Evolutionary conservation across 2,797 vertebrate genomes (phyloP), one percentile per base, ranked within the genome.

Genomic region (Sciurus vulgaris): DNA sequence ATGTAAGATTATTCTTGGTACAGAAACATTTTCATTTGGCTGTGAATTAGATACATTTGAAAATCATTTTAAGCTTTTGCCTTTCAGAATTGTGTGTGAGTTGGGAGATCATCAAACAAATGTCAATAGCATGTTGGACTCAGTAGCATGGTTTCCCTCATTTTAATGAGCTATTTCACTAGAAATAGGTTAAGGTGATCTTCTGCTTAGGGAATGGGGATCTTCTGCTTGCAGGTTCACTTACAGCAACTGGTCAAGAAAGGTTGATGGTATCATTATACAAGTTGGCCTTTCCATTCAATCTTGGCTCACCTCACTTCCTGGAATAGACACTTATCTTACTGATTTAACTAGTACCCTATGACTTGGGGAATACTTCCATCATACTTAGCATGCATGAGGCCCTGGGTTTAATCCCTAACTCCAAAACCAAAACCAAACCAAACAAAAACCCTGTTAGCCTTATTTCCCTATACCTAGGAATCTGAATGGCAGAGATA

Each of bases 1-100:
- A 95, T 88, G 92, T 88, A 95, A 92, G 92, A 85, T 94, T 96
- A 83, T 96, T 97, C 92, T 94, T 86, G 88, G 94, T 96, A 74
- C 85, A 91, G 93, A 96, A 96, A 91, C 84, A 95, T 93, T 96
- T 96, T 95, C 59, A 63, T 67, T 92, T 95, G 92, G 85, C 96
- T 97, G 56, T 93, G 90, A 95, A 92, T 47, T 94, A 86, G 93
- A 96, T 92, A 61, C 47, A 88, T 93, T 94, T 91, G 78, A 91
- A 96, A 96, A 94, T 78, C 77, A 83, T 83, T 96, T 89, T 82
- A 85, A 74, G 73, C 51, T 92, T 85, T 86, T 88, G 82, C 67
- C 3, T 7, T 72, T 96, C 4, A 49, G 78, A 93, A 91, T 79
- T 86, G 81, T 51, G 81, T 77, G 47, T 90, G 61, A 78, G 69